phyloP scores from a whole-genome alignment of 2,888 invertebrate species.

The Eupeodes latifasciatus region DNA sequence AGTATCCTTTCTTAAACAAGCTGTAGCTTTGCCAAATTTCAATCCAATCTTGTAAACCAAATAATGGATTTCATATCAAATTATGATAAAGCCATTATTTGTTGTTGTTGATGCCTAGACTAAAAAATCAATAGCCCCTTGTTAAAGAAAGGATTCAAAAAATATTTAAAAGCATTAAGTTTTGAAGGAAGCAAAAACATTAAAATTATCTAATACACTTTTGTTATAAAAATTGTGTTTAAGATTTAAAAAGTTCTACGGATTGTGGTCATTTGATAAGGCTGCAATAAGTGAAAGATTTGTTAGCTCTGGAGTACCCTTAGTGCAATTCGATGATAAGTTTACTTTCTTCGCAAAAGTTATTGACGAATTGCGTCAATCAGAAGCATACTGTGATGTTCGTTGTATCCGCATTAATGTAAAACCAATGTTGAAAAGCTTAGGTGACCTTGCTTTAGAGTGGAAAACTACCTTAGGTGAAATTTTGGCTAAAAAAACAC shows the following conservation, averaged over 20 bases:
- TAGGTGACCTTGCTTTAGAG: conserved; percentile 90
- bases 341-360: conserved; percentile 93
- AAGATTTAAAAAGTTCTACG: conserved; percentile 90
- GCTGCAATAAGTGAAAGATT: conserved; percentile 90
- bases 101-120: too few relatives aligned
- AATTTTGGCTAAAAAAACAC: conserved; percentile 88
- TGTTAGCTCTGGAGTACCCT: conserved; percentile 87
- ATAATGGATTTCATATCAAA: too few relatives aligned
- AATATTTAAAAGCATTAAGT: too few relatives aligned
- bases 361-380: conserved; percentile 87
- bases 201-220: not conserved
- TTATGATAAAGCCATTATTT: too few relatives aligned
- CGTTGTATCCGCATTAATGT: conserved; percentile 90
- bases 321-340: conserved; percentile 90
- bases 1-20: too few relatives aligned
- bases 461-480: conserved; percentile 92
- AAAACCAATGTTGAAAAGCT: conserved; percentile 88
- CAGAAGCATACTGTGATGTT: conserved; percentile 87
- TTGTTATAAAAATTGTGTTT: not conserved
- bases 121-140: too few relatives aligned
- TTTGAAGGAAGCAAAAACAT: too few relatives aligned
- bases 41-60: too few relatives aligned
- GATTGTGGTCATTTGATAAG: conserved; percentile 92
- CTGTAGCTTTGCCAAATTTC: too few relatives aligned
- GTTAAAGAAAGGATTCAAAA: too few relatives aligned